Evolutionary conservation across 2,113 vertebrate species (phyloP).

Genomic region (Spilogale gracilis): DNA sequence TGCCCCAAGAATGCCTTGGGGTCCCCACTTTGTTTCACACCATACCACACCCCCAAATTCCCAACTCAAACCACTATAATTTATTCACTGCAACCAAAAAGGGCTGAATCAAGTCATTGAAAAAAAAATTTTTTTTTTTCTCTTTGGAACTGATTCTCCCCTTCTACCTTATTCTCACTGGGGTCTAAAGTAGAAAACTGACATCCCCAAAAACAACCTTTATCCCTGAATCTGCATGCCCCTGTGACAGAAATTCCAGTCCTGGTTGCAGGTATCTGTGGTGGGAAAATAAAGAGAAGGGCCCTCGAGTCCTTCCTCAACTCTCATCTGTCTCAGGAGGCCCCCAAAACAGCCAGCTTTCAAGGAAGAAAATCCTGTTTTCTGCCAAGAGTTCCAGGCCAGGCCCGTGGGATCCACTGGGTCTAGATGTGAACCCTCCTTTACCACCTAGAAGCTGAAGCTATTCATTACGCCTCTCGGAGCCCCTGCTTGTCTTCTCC

Average conservation of each 20-base stretch:
- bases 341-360: neutral
- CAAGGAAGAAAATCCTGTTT: neutral
- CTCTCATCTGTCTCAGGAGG: neutral
- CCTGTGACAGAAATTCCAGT: neutral
- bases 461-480: neutral
- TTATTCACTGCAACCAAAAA: neutral
- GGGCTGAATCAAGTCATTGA: neutral
- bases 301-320: neutral
- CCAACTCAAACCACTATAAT: neutral
- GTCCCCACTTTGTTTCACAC: neutral
- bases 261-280: neutral
- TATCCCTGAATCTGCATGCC: neutral
- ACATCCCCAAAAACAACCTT: neutral
- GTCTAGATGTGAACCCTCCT: neutral
- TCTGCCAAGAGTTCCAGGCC: neutral
- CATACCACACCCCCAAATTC: neutral
- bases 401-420: neutral
- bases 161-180: neutral
- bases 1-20: neutral
- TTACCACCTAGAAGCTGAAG: neutral
- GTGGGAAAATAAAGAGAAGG: neutral
- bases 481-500: neutral
- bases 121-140: neutral
- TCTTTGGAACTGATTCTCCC: neutral
- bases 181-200: neutral